Base-by-base conservation (phyloP, 2,888 invertebrate genomes). In the Myopa testacea region DNA sequence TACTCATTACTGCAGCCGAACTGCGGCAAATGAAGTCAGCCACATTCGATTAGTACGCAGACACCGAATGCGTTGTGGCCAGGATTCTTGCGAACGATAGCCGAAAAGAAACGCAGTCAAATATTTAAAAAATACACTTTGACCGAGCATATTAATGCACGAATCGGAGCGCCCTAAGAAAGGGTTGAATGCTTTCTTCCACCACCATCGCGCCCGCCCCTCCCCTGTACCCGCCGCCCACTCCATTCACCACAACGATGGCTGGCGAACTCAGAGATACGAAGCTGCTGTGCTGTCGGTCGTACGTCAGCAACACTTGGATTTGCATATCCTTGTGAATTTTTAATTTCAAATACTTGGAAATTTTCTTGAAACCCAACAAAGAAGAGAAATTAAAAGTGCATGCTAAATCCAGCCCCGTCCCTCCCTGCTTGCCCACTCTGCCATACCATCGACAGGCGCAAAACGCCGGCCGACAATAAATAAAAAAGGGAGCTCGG, bases 281-380 rank as follows among this genome's bases (percentile, higher is more conserved):
- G 16, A 37, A 67, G n/a, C 58, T n/a, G n/a, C 58, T 6, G 14
- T 58, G 34, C 34, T 26, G 62, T 8, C 1, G 52, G 65, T 50
- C 38, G 75, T n/a, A 65, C 81, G 75, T 78, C 78, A 79, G 82
- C 80, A 80, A 79, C 78, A 83, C 83, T 82, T 81, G 80, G 81
- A 80, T 83, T 83, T 82, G 83, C 82, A 82, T 83, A 81, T 81
- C 79, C 77, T 79, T 81, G 78, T 78, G 77, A 81, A 78, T 80
- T 82, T 80, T 82, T 81, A 80, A 82, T 81, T 81, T 79, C 70
- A 78, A 77, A 80, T 78, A 81, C 78, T 80, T 78, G 78, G 78
- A 79, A 79, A 80, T 74, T 80, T 80, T 80, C 80, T 81, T 80
- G 71, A 80, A 75, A 77, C 58, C 77, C 67, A 37, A 67, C 63